Base-by-base conservation (phyloP, 2,888 invertebrate species). In the Pemphredon lugubris region DNA sequence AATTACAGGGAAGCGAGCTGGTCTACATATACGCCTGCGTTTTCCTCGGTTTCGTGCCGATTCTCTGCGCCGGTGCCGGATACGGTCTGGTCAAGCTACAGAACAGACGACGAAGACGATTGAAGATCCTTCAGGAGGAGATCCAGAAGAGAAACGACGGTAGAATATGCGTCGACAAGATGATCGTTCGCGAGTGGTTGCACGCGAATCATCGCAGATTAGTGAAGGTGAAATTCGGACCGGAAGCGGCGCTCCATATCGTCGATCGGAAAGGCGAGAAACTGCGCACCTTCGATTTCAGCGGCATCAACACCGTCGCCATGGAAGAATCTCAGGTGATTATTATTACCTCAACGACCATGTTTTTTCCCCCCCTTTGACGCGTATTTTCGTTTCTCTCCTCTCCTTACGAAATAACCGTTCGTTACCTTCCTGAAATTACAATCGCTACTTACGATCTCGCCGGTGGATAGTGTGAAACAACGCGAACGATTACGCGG, bases 21-120 rank as follows among this genome's bases (percentile, higher is more conserved):
- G 96, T 97, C n/a, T 99, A 97, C 91, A 98, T 99, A 84, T 98
- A 98, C 90, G 96, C 95, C 0, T 98, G 98, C 87, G 93, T 98
- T 9, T 95, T 96, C 77, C 92, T 99, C 40, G 96, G 94, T 1
- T 96, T 98, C 83, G 96, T 99, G 9, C 99, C 99, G 4, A 95
- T 99, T 59, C 91, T 97, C 0, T 97, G 97, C 86, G 97, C 96
- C 0, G 96, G 96, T 44, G 96, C 96, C 3, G 98, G 96, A 0
- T 98, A 98, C 87, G 96, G 97, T 44, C 95, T 98, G 0, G 97
- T 98, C 0, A 97, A 97, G 87, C 91, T 97, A 23, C 97, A 97
- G 89, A 97, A 97, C 86, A 94, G 96, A 70, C 93, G 96, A 7
- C 91, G 97, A 21, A 91, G 97, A 0, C 92, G 94, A 47, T 90